Conservation (phyloP, 1,140 invertebrate genomes). For the Drosophila varians region DNA sequence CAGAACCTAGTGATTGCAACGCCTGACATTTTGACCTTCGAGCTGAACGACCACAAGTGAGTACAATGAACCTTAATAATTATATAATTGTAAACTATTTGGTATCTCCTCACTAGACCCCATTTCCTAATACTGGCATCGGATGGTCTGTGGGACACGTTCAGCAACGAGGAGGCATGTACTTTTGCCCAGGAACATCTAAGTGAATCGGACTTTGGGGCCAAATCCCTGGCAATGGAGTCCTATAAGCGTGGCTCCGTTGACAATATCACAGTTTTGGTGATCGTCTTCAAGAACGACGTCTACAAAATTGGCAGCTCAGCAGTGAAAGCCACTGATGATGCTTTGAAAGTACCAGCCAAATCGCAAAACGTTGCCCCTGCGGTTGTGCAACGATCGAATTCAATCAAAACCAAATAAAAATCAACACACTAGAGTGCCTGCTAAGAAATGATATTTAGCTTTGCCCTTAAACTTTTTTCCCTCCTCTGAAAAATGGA, state of each 20-base stretch:
- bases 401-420: conserved; percentile 73
- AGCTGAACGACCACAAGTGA: conserved; percentile 90
- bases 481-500: not conserved
- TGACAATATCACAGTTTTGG: conserved; percentile 97
- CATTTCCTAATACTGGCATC: conserved; percentile 96
- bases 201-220: conserved; percentile 93
- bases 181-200: conserved; percentile 92
- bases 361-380: conserved; percentile 36
- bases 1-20: conserved; percentile 96
- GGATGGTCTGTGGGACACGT: conserved; percentile 98
- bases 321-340: conserved; percentile 10
- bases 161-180: conserved; percentile 96
- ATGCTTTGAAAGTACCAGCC: conserved; percentile 26
- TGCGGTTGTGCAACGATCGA: conserved; percentile 56
- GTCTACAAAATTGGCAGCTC: conserved; percentile 65
- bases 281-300: conserved; percentile 92
- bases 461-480: conserved; percentile 8
- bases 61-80: conserved; percentile 16
- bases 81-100: not conserved
- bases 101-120: no score
- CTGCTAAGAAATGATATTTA: conserved; percentile 17
- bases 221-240: conserved; percentile 94
- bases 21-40: conserved; percentile 97
- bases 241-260: conserved; percentile 96
- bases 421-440: conserved; percentile 21